Base-by-base conservation (phyloP, 2,113 vertebrate genomes). In the Sceloporus tristichus region DNA sequence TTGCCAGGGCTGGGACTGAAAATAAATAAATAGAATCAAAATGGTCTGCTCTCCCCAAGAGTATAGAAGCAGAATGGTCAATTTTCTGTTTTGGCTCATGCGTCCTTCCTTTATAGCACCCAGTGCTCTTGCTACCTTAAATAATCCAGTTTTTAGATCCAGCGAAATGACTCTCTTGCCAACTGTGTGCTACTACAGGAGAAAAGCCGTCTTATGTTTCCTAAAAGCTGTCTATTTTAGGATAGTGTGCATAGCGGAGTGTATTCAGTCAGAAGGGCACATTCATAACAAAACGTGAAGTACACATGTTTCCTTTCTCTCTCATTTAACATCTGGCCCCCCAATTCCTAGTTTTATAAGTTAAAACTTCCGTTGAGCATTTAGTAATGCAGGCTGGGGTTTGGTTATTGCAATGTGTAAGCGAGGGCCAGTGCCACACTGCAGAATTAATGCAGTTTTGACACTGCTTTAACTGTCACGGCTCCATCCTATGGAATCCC, bases 211-310 rank as follows among this genome's bases (percentile, higher is more conserved):
- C 1, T 0, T 6, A 34, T 9, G 62, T 21, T 23, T 8, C 2
- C 7, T 87, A 29, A 80, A 42, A 34, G 34, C 34, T 34, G 34
- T 34, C 34, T 34, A 34, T 34, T 34, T 34, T 34, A 34, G 34
- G 34, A 90, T 53, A 54, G 38, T 79, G 65, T 87, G 56, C 82
- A 42, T 89, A 89, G 42, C 87, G 89, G 42, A 70, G 42, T 54
- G 34, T 78, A 62, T 5, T 56, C 13, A 18, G 19, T 71, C 18
- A 6, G 73, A 54, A 38, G 62, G 29, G 21, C 27, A 65, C 19
- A 56, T 27, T 77, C 81, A 27, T 82, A 84, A 79, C 87, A 91
- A 6, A 65, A 14, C 53, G 42, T n/a, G 42, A 68, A 5, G 7
- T 25, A 90, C 65, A 87, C 18, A 40, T 2, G 38, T 74, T 71